These are phyloP conservation scores for Augochlorella aurata DNA, from an alignment of 2,888 invertebrate species.

Conservation along the genomic window DNA sequence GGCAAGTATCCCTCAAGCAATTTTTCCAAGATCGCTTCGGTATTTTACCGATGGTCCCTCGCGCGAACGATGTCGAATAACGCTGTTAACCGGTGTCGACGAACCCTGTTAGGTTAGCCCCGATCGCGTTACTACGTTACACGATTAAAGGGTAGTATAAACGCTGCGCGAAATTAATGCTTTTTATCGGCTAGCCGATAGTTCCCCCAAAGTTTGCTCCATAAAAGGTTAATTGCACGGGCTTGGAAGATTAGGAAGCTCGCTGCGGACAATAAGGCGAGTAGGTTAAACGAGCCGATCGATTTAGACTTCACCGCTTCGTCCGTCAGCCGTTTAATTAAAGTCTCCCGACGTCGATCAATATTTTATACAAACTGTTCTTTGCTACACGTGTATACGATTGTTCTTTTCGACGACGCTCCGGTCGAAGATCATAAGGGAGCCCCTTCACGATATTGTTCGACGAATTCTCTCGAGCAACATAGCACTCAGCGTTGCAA, in stretches of 20 bases:
- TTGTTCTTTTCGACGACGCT: too few relatives aligned
- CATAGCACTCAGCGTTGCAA: neutral
- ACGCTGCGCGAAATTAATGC: constrained; percentile 24
- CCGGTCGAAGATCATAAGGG: too few relatives aligned
- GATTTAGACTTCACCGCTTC: constrained; percentile 29
- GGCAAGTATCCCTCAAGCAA: constrained; percentile 39
- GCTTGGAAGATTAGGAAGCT: constrained; percentile 43
- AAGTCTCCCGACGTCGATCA: constrained; percentile 23
- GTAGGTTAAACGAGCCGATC: constrained; percentile 37
- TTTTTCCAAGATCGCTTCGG: neutral
- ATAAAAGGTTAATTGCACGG: constrained; percentile 49
- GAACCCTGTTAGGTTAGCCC: neutral
- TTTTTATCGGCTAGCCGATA: constrained; percentile 19
- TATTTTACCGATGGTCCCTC: too few relatives aligned
- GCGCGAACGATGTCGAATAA: neutral
- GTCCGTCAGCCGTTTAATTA: constrained; percentile 9
- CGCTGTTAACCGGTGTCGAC: neutral
- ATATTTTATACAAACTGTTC: constrained; percentile 35
- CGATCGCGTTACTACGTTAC: neutral
- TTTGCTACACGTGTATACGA: neutral
- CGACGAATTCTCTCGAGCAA: too few relatives aligned
- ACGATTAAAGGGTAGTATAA: neutral
- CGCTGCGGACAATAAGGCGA: constrained; percentile 33
- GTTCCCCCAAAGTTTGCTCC: constrained; percentile 34
- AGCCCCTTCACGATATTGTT: too few relatives aligned